These are phyloP conservation scores for Phrynocephalus forsythii DNA, from an alignment of 2,797 vertebrate genomes.

Conservation along the genomic window DNA sequence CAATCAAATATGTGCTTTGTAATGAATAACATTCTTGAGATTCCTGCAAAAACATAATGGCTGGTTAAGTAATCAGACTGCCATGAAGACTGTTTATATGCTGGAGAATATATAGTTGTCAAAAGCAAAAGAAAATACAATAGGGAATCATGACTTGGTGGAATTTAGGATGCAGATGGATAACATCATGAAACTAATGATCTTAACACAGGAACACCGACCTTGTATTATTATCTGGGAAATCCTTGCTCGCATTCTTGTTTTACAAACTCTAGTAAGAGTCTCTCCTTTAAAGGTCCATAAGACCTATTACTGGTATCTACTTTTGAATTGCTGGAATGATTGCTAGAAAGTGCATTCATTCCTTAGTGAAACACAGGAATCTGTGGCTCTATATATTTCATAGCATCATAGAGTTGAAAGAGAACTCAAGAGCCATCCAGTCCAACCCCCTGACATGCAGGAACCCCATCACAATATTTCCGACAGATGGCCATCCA, in stretches of 20 bases:
- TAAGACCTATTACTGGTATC: background rate
- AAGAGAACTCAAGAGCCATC: no score
- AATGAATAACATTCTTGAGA: conserved; percentile 42
- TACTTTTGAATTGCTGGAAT: background rate
- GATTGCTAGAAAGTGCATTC: background rate
- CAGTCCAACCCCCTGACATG: no score
- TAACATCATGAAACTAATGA: background rate
- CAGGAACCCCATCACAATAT: no score
- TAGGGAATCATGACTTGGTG: background rate
- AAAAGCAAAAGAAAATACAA: conserved; percentile 11
- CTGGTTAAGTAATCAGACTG: conserved; percentile 27
- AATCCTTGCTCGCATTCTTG: background rate
- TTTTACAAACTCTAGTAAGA: background rate
- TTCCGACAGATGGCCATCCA: no score
- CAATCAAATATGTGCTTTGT: conserved; percentile 41
- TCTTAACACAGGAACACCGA: background rate
- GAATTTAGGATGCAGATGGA: background rate
- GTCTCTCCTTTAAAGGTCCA: background rate
- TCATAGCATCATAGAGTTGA: no score
- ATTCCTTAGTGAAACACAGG: background rate
- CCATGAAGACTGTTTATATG: conserved; percentile 27
- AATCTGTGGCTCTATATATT: background rate
- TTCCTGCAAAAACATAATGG: conserved; percentile 37
- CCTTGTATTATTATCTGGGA: conserved; percentile 2
- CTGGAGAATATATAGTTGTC: conserved; percentile 6